Evolutionary conservation across 2,113 vertebrate genomes (phyloP).

Genomic region (Pelusios castaneus): DNA sequence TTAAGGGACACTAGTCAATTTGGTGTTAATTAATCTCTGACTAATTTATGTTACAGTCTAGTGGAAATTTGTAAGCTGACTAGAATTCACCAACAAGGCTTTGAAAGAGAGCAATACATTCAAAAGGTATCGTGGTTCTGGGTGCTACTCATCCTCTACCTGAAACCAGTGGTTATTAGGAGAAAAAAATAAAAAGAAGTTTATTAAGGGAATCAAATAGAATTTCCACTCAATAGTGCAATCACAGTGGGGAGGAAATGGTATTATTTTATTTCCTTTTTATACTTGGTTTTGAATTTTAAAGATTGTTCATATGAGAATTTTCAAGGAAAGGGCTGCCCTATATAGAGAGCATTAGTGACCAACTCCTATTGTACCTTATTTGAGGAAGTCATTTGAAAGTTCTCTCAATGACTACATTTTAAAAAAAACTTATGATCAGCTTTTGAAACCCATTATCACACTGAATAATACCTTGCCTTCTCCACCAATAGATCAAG

Average conservation of each 20-base stretch:
- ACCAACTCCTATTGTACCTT: background rate
- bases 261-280: background rate
- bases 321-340: background rate
- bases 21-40: background rate
- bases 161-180: background rate
- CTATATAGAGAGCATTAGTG: background rate
- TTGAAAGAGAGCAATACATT: background rate
- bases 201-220: background rate
- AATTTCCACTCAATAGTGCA: accelerated
- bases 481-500: background rate
- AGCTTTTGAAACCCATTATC: background rate
- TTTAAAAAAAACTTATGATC: background rate
- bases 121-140: background rate
- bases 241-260: background rate
- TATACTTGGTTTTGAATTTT: background rate
- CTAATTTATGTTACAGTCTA: background rate
- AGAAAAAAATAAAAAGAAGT: background rate
- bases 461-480: background rate
- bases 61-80: background rate
- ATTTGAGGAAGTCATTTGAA: background rate
- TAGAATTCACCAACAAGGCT: background rate
- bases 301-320: too few relatives aligned
- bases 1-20: background rate
- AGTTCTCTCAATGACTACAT: background rate
- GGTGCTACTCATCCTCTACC: background rate